Evolutionary conservation across 2,113 vertebrate species (phyloP), one percentile per base, ranked within the genome.

Genomic region (Leptocoma aspasia): DNA sequence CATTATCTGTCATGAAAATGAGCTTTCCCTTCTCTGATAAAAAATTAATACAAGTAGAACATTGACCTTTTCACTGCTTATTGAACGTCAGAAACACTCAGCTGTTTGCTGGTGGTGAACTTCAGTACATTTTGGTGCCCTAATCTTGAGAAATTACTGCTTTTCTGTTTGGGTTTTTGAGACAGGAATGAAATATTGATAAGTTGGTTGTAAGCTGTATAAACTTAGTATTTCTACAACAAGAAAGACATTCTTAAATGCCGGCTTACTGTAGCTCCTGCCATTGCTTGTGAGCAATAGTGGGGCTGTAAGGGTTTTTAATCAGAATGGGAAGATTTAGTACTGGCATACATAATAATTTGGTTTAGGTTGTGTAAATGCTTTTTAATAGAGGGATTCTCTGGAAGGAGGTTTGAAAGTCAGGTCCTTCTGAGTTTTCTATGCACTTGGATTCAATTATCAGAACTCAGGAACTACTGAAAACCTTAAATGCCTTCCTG

Each of bases 321-420:
- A 96, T 90, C 83, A 83, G 92, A 96, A 75, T 31, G 59, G 78
- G 94, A 95, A 95, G 95, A 95, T 97, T 94, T 89, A 89, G 57
- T 83, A 35, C 42, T 33, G 69, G 91, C 73, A 63, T 77, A 82
- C 65, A 39, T 87, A 89, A 83, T 97, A 83, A 97, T 98, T 97
- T 95, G 86, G 57, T 97, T 96, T 96, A 91, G 92, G 95, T 94
- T 97, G 83, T 96, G 93, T 95, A 97, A 98, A 96, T 96, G 96
- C 84, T 95, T 86, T 95, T 95, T 87, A 94, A 86, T 92, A 95
- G 69, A 93, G 93, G 68, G 93, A 96, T 91, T 92, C 52, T 10
- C 70, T 50, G 69, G 86, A 93, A 97, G 71, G 86, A 95, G 84
- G 69, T 70, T 94, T 97, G 96, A 95, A 97, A 96, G 96, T 97